These are phyloP conservation scores for Macrochelys suwanniensis DNA, from an alignment of 2,797 vertebrate genomes.

Conservation along the genomic window DNA sequence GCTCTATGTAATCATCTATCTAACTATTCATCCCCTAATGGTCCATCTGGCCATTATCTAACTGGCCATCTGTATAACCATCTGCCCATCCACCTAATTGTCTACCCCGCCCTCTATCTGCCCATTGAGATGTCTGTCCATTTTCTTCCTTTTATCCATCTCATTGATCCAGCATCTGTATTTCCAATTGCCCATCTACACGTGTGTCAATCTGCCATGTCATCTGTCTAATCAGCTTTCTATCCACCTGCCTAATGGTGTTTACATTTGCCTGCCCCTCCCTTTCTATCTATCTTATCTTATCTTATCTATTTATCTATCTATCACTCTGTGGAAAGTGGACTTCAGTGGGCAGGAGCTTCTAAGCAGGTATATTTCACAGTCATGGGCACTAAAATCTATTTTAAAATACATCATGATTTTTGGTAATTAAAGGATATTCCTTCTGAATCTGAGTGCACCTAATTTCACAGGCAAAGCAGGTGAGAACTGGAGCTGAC, in stretches of 20 bases:
- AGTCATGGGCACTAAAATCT: not conserved
- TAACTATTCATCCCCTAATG: too few relatives aligned
- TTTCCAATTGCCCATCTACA: too few relatives aligned
- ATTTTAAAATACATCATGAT: not conserved
- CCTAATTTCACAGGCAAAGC: not conserved
- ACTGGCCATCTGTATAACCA: too few relatives aligned
- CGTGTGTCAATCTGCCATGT: too few relatives aligned
- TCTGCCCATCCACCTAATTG: not conserved
- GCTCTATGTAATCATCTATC: not conserved
- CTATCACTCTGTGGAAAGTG: not conserved
- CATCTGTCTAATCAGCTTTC: not conserved
- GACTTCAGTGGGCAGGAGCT: not conserved
- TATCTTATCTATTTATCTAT: not conserved
- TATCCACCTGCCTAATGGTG: too few relatives aligned
- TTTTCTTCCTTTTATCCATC: not conserved
- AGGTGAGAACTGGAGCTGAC: not conserved
- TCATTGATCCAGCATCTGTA: too few relatives aligned
- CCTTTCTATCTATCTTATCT: too few relatives aligned
- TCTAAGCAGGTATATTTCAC: not conserved
- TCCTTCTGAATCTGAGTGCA: not conserved
- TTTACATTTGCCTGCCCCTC: too few relatives aligned
- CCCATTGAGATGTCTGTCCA: not conserved
- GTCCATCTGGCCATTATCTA: too few relatives aligned
- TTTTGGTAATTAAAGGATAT: not conserved
- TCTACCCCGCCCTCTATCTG: not conserved